Percentiles rank a stretch among this genome's conserved stretches.
Conservation (phyloP, 2,888 invertebrate genomes). For the Ecliptopera silaceata region DNA sequence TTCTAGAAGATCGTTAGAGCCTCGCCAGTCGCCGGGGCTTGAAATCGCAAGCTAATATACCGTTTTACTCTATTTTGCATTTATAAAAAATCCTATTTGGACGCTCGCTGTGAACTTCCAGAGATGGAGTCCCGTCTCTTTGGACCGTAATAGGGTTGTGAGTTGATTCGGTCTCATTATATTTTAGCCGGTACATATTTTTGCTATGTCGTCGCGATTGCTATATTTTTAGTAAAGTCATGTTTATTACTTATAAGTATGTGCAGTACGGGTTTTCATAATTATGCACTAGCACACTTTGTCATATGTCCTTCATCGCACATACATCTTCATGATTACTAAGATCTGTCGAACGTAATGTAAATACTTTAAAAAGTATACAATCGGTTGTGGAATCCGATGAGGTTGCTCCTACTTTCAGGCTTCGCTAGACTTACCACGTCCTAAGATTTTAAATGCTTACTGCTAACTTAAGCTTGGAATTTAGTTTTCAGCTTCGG, state of each 20-base stretch:
- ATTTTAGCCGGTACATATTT: constrained; percentile 40
- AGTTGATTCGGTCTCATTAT: no score
- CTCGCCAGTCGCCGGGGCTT: constrained; percentile 29
- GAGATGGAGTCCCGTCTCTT: constrained; percentile 27
- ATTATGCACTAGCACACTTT: no score
- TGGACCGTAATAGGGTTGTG: constrained; percentile 25
- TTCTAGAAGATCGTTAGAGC: constrained; percentile 28
- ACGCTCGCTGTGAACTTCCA: constrained; percentile 37
- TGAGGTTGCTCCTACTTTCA: not conserved
- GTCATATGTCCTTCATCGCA: no score
- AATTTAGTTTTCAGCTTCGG: constrained; percentile 31
- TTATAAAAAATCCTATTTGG: constrained; percentile 44
- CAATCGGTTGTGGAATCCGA: no score
- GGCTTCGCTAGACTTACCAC: not conserved
- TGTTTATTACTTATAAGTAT: no score
- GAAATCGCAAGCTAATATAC: constrained; percentile 44
- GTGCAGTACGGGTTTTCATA: no score
- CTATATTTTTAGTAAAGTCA: no score
- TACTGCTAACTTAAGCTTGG: not conserved
- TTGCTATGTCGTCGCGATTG: no score
- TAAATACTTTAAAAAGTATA: not conserved
- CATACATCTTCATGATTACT: no score
- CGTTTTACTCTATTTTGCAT: constrained; percentile 33
- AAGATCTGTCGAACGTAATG: no score
- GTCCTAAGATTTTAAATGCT: not conserved